Base-by-base conservation (phyloP, 2,113 vertebrate genomes). In the Athene cunicularia region DNA sequence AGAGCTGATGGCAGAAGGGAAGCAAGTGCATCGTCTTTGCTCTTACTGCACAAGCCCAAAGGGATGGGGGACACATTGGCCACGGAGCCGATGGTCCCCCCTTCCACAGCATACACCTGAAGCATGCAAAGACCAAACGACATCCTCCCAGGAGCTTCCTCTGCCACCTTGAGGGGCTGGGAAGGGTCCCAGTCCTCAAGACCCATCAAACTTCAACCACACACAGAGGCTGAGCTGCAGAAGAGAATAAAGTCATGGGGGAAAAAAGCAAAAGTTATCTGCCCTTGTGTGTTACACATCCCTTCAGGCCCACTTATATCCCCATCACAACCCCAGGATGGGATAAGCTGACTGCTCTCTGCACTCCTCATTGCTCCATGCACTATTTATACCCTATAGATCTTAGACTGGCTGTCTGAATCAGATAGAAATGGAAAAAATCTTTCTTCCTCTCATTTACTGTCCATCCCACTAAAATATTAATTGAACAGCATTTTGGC, bases 391-490 rank as follows among this genome's bases (percentile, higher is more conserved):
- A 88, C 58, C 11, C 32, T 49, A 55, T 6, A 73, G 88, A 73
- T 43, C 96, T 71, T 63, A 73, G 86, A 64, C 52, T 22, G 9
- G 39, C 80, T 72, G 89, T 63, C 62, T 90, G 74, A 91, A 81
- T 19, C 7, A 0, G 59, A 63, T 1, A 58, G 80, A 88, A 50
- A 49, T 86, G 66, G 82, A 95, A 97, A 80, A 56, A 60, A n/a
- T 52, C 72, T 67, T 85, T 80, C 75, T 80, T 88, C 56, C 76
- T 81, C 90, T 72, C 82, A 49, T 90, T 94, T 92, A 81, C 82
- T 68, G 92, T 52, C 85, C 67, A 81, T 53, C 47, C 88, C 80
- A 62, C 80, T 96, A 28, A 96, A 95, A 95, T 95, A 95, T 93
- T 95, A 43, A 95, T 90, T 59, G 30, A 90, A 53, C 58, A 77